These are phyloP conservation scores for Sarcophaga rosellei DNA, from an alignment of 2,888 invertebrate species.

Conservation along the genomic window DNA sequence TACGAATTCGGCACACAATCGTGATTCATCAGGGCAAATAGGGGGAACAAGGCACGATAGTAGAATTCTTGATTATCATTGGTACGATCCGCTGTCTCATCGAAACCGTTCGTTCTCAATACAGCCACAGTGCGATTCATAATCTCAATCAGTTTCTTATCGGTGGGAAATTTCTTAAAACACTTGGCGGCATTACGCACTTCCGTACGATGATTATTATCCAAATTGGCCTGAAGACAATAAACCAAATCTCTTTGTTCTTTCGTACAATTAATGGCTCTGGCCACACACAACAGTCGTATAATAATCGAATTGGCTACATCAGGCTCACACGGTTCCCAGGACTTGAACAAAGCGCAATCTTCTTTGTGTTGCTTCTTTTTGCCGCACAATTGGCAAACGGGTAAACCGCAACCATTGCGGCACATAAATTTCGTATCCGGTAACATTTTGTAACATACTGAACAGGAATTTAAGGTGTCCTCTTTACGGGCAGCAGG, in stretches of 20 bases:
- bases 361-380: constrained; percentile 84
- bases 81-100: constrained; percentile 76
- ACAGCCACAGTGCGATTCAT: constrained; percentile 80
- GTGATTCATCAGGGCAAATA: constrained; percentile 87
- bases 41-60: constrained; percentile 85
- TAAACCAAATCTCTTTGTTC: constrained; percentile 78
- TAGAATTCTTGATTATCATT: constrained; percentile 79
- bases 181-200: constrained; percentile 77
- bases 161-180: constrained; percentile 79
- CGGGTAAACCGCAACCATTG: constrained; percentile 85
- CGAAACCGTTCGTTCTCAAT: constrained; percentile 80
- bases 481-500: constrained; percentile 83
- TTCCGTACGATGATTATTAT: constrained; percentile 79
- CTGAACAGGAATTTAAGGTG: constrained; percentile 84
- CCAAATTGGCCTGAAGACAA: constrained; percentile 79
- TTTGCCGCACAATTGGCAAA: constrained; percentile 87
- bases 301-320: constrained; percentile 79
- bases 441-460: constrained; percentile 83
- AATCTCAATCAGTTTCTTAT: constrained; percentile 77
- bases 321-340: constrained; percentile 82
- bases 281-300: constrained; percentile 77
- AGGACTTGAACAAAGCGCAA: constrained; percentile 84
- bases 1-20: constrained; percentile 88
- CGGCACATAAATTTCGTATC: constrained; percentile 83
- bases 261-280: constrained; percentile 78